Base-by-base conservation (phyloP, 2,888 invertebrate genomes). In the Sphecodes monilicornis region DNA sequence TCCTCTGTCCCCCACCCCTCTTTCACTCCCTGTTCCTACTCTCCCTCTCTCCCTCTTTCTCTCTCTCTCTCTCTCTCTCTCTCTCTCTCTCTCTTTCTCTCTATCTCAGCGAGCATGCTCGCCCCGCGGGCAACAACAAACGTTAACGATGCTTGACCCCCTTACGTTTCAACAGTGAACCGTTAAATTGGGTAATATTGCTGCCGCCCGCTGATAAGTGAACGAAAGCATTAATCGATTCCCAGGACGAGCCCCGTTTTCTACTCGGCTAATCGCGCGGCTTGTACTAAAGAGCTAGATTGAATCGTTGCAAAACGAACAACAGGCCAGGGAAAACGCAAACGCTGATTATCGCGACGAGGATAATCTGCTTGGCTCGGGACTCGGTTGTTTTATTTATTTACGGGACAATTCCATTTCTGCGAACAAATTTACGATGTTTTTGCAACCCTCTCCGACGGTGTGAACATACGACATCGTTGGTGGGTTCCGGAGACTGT, bases 201-300 rank as follows among this genome's bases (percentile, higher is more conserved):
- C 68, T 13, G 22, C 13, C 32, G 22, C 1, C 66, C 36, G 36
- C 66, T 36, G 66, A 66, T 66, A 66, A 32, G 66, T 36, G 66
- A 66, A 66, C 36, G 66, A 66, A 66, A 66, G 66, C 66, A 18
- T 66, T n/a, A 22, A 68, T 68, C 68, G 68, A 68, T 68, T 39
- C 39, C 22, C 60, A 60, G 60, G 54, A 22, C 54, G 29, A 32
- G 29, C 29, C 60, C 29, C 18, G 29, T 60, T 60, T 60, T 60
- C 60, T 60, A 32, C 18, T 26, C 18, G 29, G 60, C 18, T 60
- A 60, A 60, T 60, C 60, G 60, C 60, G 60, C 13, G 32, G 26
- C 60, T 60, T 29, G 29, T 8, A 8, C 29, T 29, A 8, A 16
- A 32, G 60, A 18, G 60, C 60, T 16, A 60, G 60, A 60, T 60